These are phyloP conservation scores for Hylia prasina DNA, from an alignment of 2,113 vertebrate species.

Conservation along the genomic window DNA sequence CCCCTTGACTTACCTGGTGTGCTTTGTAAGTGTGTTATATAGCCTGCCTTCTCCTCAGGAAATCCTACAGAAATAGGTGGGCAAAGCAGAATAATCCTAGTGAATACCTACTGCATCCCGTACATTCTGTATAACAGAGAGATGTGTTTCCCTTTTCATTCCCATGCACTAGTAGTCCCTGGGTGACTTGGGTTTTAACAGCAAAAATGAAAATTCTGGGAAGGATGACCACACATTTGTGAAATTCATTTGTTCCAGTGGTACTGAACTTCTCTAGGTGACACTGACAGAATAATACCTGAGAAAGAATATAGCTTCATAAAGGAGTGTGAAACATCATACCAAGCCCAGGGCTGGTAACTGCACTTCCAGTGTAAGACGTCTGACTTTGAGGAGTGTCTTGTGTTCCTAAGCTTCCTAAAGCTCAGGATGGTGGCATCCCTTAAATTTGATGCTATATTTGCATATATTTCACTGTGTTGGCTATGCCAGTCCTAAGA, in stretches of 20 bases:
- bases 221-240: background rate
- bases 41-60: background rate
- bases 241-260: background rate
- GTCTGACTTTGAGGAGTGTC: background rate
- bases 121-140: background rate
- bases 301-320: background rate
- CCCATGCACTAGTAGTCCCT: background rate
- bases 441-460: background rate
- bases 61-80: background rate
- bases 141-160: background rate
- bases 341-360: background rate
- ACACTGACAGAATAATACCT: background rate
- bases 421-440: background rate
- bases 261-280: background rate
- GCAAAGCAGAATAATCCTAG: background rate
- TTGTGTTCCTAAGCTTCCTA: background rate
- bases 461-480: background rate
- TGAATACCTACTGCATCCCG: background rate
- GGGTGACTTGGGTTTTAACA: background rate
- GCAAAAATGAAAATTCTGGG: background rate
- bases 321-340: background rate
- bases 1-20: rapidly evolving
- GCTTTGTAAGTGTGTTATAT: background rate
- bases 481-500: background rate
- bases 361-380: background rate